Percentiles rank a stretch among this genome's conserved stretches.
These are phyloP conservation scores for Pheosia gnoma DNA, from an alignment of 2,888 invertebrate genomes.

Conservation along the genomic window DNA sequence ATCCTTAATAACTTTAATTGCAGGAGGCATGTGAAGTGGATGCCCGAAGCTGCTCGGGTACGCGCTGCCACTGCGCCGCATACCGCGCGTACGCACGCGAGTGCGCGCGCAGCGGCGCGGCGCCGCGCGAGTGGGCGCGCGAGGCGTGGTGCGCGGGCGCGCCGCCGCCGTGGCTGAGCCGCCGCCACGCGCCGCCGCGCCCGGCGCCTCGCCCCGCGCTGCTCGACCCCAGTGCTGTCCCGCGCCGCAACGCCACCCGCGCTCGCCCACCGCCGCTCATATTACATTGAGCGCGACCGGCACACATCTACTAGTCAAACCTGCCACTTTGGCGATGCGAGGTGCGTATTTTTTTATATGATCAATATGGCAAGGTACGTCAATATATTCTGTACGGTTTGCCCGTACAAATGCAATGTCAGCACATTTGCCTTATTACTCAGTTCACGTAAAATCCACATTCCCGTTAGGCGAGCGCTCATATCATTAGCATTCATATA, in stretches of 20 bases:
- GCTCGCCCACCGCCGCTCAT: slow-evolving; percentile 77
- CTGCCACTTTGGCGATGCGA: slow-evolving; percentile 71
- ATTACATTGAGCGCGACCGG: slow-evolving; percentile 61
- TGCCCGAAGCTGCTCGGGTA: slow-evolving; percentile 93
- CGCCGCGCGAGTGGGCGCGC: slow-evolving; percentile 88
- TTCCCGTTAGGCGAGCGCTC: no score
- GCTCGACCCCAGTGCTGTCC: slow-evolving; percentile 57
- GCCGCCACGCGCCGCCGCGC: slow-evolving; percentile 52
- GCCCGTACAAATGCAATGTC: no score
- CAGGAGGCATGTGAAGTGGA: slow-evolving; percentile 92
- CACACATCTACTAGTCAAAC: slow-evolving; percentile 78
- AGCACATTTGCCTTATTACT: no score
- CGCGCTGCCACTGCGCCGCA: slow-evolving; percentile 94
- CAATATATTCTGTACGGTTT: no score
- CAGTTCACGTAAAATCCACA: no score
- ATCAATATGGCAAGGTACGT: no score
- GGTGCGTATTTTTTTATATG: slow-evolving; percentile 48
- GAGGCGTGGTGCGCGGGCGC: slow-evolving; percentile 86
- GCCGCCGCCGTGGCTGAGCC: slow-evolving; percentile 67
- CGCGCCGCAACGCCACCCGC: slow-evolving; percentile 63
- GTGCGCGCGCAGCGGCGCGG: slow-evolving; percentile 91
- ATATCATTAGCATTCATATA: no score
- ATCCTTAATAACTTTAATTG: neutral
- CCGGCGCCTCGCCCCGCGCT: slow-evolving; percentile 41
- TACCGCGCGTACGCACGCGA: slow-evolving; percentile 95